Percentiles rank a stretch among this genome's conserved stretches.
Evolutionary conservation across 2,888 invertebrate species (phyloP).

Genomic region (Osedax frankpressi): DNA sequence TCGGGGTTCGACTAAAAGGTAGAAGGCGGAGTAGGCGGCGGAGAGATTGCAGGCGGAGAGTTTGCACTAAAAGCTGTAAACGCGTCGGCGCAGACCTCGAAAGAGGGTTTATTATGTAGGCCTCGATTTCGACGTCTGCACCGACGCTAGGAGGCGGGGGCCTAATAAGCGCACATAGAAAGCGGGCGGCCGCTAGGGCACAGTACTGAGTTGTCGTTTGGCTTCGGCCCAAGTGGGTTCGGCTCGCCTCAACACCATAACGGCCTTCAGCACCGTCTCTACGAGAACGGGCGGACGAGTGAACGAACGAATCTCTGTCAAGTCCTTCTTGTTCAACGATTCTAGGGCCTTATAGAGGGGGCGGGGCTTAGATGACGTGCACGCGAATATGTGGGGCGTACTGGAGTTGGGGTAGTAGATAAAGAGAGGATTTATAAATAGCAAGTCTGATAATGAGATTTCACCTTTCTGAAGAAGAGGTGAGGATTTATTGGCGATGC

Average conservation of each 20-base stretch:
- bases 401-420: neutral
- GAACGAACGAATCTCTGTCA: slow-evolving; percentile 72
- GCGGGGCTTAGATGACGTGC: neutral
- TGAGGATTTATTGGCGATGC: too few species aligned
- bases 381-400: neutral
- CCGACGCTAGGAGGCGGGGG: too few species aligned
- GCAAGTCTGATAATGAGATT: too few species aligned
- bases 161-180: too few species aligned
- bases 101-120: neutral
- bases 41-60: too few species aligned
- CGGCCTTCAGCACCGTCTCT: slow-evolving; percentile 67
- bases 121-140: neutral
- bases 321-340: slow-evolving; percentile 68
- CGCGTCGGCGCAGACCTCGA: too few species aligned
- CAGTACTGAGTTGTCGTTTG: slow-evolving; percentile 60
- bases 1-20: too few species aligned
- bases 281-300: slow-evolving; percentile 68
- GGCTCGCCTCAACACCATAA: slow-evolving; percentile 61
- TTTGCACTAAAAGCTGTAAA: too few species aligned
- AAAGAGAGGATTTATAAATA: too few species aligned
- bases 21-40: too few species aligned
- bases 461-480: too few species aligned
- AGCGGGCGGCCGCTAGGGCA: too few species aligned
- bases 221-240: slow-evolving; percentile 72
- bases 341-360: slow-evolving; percentile 54